A percentile compares a stretch with the other conserved stretches of the same genome.
Conservation (phyloP, 2,888 invertebrate genomes). For the Salpingus planirostris region DNA sequence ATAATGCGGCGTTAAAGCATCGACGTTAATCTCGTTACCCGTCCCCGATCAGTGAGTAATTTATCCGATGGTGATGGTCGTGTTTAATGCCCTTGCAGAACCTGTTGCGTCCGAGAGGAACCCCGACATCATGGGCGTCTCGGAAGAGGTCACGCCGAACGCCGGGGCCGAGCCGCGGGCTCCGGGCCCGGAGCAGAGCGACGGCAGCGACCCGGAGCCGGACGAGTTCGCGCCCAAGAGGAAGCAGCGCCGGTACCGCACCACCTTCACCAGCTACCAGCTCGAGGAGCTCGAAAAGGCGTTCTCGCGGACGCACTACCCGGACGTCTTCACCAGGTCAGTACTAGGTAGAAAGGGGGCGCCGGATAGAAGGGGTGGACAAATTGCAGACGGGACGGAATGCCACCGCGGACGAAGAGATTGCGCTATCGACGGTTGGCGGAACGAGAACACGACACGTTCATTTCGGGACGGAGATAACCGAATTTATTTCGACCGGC, state of each 20-base stretch:
- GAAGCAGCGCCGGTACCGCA: constrained; percentile 83
- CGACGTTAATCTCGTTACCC: constrained; percentile 1
- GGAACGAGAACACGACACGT: not conserved
- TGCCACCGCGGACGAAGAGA: constrained; percentile 4
- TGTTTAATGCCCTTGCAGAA: constrained; percentile 30
- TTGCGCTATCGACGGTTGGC: not conserved
- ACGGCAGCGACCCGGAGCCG: constrained; percentile 56
- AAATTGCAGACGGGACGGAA: constrained; percentile 1
- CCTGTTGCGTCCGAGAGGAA: constrained; percentile 33
- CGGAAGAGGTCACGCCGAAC: constrained; percentile 36
- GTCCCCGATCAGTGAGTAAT: not conserved
- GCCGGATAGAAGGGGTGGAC: not conserved
- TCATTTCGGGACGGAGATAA: too few species aligned
- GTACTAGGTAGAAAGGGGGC: too few species aligned
- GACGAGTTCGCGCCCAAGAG: constrained; percentile 77
- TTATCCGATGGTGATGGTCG: not conserved
- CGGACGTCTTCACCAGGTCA: constrained; percentile 93
- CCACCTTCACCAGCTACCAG: constrained; percentile 92
- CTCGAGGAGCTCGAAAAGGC: constrained; percentile 95
- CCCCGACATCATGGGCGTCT: constrained; percentile 39
- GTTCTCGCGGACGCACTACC: constrained; percentile 94
- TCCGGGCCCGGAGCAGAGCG: constrained; percentile 34
- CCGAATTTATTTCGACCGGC: too few species aligned
- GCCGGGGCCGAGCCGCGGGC: constrained; percentile 27
- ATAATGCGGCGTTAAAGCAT: too few species aligned